Percentiles rank a stretch among this genome's conserved stretches.
These are phyloP conservation scores for Zosterops japonicus DNA, from an alignment of 2,113 vertebrate species.

Conservation along the genomic window DNA sequence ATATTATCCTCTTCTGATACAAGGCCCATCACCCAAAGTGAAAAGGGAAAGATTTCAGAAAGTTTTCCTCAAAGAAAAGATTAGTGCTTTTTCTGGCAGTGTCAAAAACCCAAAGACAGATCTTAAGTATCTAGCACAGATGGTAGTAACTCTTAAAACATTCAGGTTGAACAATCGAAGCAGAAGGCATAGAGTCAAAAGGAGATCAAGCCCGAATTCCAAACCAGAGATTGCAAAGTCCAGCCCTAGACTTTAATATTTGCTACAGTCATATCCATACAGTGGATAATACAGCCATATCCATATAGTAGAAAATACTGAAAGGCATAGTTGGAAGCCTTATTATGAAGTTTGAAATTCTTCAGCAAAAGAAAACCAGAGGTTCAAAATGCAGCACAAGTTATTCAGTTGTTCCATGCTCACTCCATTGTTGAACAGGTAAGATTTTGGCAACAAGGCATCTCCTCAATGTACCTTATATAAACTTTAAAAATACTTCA, in stretches of 20 bases:
- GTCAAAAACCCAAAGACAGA: neutral
- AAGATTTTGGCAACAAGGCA: neutral
- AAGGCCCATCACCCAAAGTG: constrained; percentile 75
- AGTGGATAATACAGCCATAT: neutral
- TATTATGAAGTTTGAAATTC: neutral
- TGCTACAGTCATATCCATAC: neutral
- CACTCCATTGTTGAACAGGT: neutral
- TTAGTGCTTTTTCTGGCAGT: constrained; percentile 57
- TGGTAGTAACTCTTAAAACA: constrained; percentile 10
- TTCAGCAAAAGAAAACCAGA: neutral
- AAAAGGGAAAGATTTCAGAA: constrained; percentile 49
- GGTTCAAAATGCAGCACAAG: neutral
- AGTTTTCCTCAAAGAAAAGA: constrained; percentile 37
- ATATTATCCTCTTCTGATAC: constrained; percentile 14
- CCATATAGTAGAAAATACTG: neutral
- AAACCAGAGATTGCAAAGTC: neutral
- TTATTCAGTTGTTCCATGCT: neutral
- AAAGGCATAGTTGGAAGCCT: neutral
- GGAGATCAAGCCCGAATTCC: neutral
- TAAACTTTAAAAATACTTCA: neutral
- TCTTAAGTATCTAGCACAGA: constrained; percentile 6
- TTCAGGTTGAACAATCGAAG: neutral
- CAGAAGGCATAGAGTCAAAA: neutral
- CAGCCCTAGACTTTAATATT: neutral
- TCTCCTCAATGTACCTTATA: neutral